Percentiles rank a stretch among this genome's conserved stretches.
These are phyloP conservation scores for Caenorhabditis sinica DNA, from an alignment of 2,888 invertebrate species.

Conservation along the genomic window DNA sequence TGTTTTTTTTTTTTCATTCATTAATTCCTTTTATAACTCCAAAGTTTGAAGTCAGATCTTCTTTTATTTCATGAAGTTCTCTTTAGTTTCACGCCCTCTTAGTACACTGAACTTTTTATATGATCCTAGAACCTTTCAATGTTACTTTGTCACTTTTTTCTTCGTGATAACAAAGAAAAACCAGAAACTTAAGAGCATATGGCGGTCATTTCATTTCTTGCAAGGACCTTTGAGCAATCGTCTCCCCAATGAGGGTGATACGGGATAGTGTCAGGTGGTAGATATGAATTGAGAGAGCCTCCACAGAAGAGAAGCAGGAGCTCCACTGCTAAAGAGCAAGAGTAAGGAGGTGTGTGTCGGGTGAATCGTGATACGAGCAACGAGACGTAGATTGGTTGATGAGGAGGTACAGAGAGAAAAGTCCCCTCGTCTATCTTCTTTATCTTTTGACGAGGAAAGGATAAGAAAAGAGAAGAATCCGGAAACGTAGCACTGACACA, in stretches of 20 bases:
- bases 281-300: conserved; percentile 60
- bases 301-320: conserved; percentile 28
- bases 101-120: neutral
- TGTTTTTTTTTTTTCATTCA: too few relatives aligned
- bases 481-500: conserved; percentile 45
- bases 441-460: conserved; percentile 40
- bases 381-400: conserved; percentile 61
- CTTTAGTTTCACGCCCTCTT: neutral
- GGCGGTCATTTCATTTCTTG: conserved; percentile 37
- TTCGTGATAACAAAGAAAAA: neutral
- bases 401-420: conserved; percentile 31
- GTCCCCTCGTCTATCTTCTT: conserved; percentile 51
- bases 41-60: too few relatives aligned
- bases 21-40: too few relatives aligned
- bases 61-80: too few relatives aligned
- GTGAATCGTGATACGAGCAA: conserved; percentile 55
- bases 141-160: too few relatives aligned
- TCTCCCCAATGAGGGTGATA: conserved; percentile 52
- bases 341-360: conserved; percentile 44
- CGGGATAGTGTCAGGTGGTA: conserved; percentile 68
- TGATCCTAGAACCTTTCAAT: neutral
- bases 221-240: conserved; percentile 18
- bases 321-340: conserved; percentile 25
- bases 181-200: conserved; percentile 16
- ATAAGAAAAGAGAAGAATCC: conserved; percentile 29